Conservation (phyloP, 2,888 invertebrate species). For the Danaus chrysippus region DNA sequence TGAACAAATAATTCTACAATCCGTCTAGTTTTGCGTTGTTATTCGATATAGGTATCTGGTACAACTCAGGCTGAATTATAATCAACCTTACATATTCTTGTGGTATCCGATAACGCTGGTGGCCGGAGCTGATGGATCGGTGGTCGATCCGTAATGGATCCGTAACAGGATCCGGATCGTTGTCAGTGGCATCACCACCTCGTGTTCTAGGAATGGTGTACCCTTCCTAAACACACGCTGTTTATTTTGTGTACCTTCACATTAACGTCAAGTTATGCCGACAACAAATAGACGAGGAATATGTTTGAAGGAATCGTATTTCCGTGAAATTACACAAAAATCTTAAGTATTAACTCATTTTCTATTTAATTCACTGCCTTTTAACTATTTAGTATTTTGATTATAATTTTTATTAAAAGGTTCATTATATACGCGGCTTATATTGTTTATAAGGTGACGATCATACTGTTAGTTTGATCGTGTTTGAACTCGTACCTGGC, state of each 20-base stretch:
- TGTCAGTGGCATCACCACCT: background rate
- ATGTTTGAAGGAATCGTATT: background rate
- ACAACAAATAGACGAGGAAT: background rate
- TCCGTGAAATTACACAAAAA: too few relatives aligned
- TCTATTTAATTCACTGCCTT: too few relatives aligned
- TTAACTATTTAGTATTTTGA: too few relatives aligned
- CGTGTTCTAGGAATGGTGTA: slow-evolving; percentile 11
- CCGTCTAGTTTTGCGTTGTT: too few relatives aligned
- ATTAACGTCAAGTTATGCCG: slow-evolving; percentile 3
- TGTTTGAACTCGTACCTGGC: slow-evolving; percentile 47
- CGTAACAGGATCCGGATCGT: background rate
- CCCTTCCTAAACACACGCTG: background rate
- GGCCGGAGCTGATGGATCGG: slow-evolving; percentile 17
- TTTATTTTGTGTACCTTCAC: slow-evolving; percentile 9
- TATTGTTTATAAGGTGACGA: background rate
- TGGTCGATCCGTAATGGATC: slow-evolving; percentile 8
- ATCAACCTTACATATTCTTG: too few relatives aligned
- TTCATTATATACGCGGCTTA: too few relatives aligned
- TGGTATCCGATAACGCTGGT: too few relatives aligned
- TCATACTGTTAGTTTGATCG: background rate
- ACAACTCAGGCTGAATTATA: too few relatives aligned
- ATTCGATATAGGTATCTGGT: too few relatives aligned
- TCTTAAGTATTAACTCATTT: too few relatives aligned
- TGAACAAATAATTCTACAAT: too few relatives aligned
- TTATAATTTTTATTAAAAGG: too few relatives aligned